phyloP scores from a whole-genome alignment of 2,113 vertebrate genomes.

The Phodopus roborovskii region DNA sequence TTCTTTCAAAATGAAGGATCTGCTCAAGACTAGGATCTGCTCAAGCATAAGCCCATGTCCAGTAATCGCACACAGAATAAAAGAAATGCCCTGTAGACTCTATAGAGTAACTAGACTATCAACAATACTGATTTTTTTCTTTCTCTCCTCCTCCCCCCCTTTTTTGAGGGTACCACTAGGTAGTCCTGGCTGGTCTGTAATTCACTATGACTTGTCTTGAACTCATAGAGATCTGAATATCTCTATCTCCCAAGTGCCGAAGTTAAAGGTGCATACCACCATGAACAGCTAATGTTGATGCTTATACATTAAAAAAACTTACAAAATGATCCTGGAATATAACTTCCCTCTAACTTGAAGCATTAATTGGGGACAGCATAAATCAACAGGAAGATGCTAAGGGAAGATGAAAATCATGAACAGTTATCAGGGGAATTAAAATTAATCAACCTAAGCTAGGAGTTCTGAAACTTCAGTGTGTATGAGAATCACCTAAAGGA shows the following conservation, averaged over 20 bases:
- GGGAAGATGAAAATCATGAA: not conserved
- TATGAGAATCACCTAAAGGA: not conserved
- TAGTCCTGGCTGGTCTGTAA: not conserved
- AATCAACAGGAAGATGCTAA: not conserved
- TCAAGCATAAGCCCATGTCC: not conserved
- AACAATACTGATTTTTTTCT: not conserved
- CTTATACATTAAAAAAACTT: not conserved
- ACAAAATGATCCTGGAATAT: not conserved
- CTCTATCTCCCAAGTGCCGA: not conserved
- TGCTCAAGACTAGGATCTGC: not conserved
- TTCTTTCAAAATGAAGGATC: constrained; percentile 8
- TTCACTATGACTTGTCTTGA: not conserved
- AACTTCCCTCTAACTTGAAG: not conserved
- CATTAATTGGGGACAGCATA: not conserved
- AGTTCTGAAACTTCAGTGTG: not conserved
- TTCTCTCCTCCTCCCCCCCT: not conserved
- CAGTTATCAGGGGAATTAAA: not conserved
- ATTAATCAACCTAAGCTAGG: not conserved
- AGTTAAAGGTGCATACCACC: not conserved
- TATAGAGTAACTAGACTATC: not conserved
- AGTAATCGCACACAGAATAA: not conserved
- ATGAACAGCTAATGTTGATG: not conserved
- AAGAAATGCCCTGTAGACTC: not conserved
- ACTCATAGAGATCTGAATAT: not conserved
- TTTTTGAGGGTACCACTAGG: no score